phyloP scores from a whole-genome alignment of 2,797 vertebrate genomes.

The Sebastes umbrosus region DNA sequence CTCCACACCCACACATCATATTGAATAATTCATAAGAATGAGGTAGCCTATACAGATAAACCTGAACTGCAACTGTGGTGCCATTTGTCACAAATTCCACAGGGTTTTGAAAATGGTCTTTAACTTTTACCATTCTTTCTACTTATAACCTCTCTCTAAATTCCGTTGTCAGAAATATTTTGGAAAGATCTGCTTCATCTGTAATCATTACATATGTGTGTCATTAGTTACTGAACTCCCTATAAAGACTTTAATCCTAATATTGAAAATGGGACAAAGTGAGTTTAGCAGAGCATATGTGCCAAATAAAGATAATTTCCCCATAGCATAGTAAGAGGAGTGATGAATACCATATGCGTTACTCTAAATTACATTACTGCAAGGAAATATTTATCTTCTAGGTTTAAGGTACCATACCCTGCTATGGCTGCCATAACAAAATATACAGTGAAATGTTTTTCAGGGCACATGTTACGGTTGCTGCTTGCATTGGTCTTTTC shows the following conservation, averaged over 20 bases:
- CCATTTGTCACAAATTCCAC: background rate
- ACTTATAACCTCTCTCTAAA: background rate
- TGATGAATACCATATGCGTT: background rate
- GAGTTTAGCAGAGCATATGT: background rate
- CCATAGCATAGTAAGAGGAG: background rate
- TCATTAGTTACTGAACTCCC: background rate
- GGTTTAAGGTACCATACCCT: background rate
- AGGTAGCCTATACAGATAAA: background rate
- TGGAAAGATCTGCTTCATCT: background rate
- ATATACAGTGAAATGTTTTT: constrained; percentile 10
- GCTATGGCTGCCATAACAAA: constrained; percentile 10
- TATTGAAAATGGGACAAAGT: background rate
- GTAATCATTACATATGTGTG: background rate
- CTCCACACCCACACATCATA: background rate
- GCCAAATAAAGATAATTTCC: background rate
- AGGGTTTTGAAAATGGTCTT: background rate
- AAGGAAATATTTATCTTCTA: background rate
- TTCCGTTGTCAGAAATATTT: background rate
- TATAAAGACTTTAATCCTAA: background rate
- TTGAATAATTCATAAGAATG: background rate
- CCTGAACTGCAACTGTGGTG: background rate
- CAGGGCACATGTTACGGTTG: constrained; percentile 8
- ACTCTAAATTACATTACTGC: background rate
- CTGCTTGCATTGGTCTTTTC: constrained; percentile 39
- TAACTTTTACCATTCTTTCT: background rate